Percentiles rank a stretch among this genome's conserved stretches.
Evolutionary conservation across 2,113 vertebrate genomes (phyloP).

Genomic region (Apteryx mantelli): DNA sequence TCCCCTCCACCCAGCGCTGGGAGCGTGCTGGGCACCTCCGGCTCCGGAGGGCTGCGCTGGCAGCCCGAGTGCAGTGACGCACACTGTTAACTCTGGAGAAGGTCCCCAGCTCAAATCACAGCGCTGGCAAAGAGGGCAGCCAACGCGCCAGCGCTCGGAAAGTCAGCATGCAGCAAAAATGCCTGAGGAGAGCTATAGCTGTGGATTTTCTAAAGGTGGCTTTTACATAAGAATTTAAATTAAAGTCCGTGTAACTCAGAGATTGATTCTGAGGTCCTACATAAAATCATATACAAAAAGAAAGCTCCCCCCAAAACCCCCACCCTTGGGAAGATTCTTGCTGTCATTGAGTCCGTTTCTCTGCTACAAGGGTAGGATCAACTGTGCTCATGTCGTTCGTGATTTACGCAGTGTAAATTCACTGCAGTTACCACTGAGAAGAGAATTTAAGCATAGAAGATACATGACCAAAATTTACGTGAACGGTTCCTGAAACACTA

Average conservation of each 20-base stretch:
- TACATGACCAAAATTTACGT: background rate
- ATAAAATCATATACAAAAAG: background rate
- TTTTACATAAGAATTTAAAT: background rate
- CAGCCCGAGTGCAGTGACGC: background rate
- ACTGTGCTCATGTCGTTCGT: background rate
- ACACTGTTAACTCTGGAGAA: background rate
- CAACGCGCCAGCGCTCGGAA: background rate
- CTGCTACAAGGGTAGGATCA: background rate
- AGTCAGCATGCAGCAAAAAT: background rate
- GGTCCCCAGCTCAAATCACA: background rate
- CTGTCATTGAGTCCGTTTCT: background rate
- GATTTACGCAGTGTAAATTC: background rate
- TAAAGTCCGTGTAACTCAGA: background rate
- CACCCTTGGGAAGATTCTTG: background rate
- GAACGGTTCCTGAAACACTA: background rate
- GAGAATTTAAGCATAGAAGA: background rate
- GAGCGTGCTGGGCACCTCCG: background rate
- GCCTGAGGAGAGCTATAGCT: background rate
- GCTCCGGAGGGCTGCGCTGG: background rate
- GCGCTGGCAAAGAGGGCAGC: background rate
- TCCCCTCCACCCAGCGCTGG: background rate
- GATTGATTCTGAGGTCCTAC: background rate
- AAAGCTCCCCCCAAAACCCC: background rate
- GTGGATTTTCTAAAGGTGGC: background rate
- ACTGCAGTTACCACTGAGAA: background rate